Base-by-base conservation (phyloP, 2,888 invertebrate species). In the Diabrotica balteata region DNA sequence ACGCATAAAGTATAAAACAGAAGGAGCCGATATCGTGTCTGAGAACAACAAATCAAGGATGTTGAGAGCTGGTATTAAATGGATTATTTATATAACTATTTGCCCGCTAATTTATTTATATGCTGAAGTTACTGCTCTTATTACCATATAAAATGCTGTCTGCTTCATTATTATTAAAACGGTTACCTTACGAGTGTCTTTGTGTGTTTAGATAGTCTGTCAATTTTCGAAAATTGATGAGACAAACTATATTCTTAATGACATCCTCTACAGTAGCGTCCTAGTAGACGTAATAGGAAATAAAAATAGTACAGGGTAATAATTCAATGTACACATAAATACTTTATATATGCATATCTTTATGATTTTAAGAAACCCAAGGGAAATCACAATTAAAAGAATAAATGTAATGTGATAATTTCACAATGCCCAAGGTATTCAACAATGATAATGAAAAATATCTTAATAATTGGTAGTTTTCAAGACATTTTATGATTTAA, bases 61-160 rank as follows among this genome's bases (percentile, higher is more conserved):
- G 72, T 75, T 73, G 77, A 76, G 74, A 72, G 72, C 63, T 73
- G 65, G 73, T 74, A 78, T 77, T 76, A 78, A 78, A 78, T 76
- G 74, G 73, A 74, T 76, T 76, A 76, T 78, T 78, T 77, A 77
- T 77, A 73, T 76, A 74, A 78, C 77, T 72, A 75, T 78, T 75
- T 73, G 64, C 72, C 68, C 68, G 74, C 70, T 78, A 77, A 78
- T 77, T 78, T 76, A 77, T 76, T 67, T 73, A 71, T 75, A 73
- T 73, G 70, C 63, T 68, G 70, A 73, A 70, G 69, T 71, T 69
- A 70, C 71, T 71, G 72, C 72, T 73, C 70, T 55, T 65, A 71
- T 73, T 73, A 72, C 66, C 72, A 73, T 73, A 72, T 69, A 66
- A 73, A 73, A 72, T 59, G 32, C 32, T 62, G 54, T 58, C 47